Conservation (phyloP, 2,113 vertebrate genomes). For the Elanus axillaris region DNA sequence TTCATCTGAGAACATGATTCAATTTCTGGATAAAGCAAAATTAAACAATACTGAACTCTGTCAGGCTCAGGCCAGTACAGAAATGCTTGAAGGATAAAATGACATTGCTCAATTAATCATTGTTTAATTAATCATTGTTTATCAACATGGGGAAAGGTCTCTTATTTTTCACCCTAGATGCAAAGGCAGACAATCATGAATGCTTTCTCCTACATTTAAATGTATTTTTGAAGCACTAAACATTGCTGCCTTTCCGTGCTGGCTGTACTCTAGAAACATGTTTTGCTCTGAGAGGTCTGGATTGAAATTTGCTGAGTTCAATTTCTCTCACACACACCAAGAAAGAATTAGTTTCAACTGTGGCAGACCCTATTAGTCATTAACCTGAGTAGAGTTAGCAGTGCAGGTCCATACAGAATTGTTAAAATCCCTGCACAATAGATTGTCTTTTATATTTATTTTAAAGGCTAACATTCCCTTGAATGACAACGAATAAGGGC, state of each 20-base stretch:
- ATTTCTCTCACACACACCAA: not conserved
- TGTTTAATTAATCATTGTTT: too few species aligned
- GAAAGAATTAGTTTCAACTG: not conserved
- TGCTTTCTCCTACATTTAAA: not conserved
- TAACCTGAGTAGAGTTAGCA: not conserved
- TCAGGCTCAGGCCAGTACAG: not conserved
- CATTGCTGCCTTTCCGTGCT: not conserved
- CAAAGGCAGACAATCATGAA: not conserved
- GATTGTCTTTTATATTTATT: not conserved
- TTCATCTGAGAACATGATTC: not conserved
- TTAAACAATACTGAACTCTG: not conserved
- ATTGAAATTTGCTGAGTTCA: not conserved
- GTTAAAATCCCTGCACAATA: not conserved
- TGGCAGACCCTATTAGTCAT: not conserved
- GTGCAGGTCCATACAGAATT: not conserved
- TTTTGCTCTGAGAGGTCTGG: not conserved
- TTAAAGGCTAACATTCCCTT: not conserved
- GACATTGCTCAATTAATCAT: not conserved
- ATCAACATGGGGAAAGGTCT: not conserved
- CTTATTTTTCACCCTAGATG: not conserved
- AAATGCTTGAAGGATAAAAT: not conserved
- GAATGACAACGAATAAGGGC: not conserved
- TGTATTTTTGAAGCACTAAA: not conserved
- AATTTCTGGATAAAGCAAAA: not conserved
- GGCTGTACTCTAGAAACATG: not conserved